Evolutionary conservation across 2,113 vertebrate species (phyloP).

Genomic region (Atherinomorus stipes): DNA sequence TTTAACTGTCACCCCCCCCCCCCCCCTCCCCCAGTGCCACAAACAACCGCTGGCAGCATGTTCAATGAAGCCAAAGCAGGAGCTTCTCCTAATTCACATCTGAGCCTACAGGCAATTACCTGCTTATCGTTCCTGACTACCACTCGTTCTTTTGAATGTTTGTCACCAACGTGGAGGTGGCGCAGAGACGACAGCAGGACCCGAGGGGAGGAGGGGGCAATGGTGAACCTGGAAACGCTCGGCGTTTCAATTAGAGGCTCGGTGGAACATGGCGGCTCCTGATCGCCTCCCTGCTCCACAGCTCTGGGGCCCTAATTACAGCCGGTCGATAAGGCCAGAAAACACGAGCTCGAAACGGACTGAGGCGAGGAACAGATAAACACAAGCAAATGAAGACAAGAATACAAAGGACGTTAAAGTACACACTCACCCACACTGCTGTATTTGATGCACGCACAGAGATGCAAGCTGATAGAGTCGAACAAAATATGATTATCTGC

Average conservation of each 20-base stretch:
- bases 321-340: constrained; percentile 64
- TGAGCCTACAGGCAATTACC: constrained; percentile 73
- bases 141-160: constrained; percentile 59
- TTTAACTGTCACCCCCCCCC: constrained; percentile 28
- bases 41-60: constrained; percentile 64
- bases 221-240: constrained; percentile 50
- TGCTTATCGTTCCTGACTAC: constrained; percentile 68
- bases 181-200: constrained; percentile 44
- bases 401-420: constrained; percentile 29
- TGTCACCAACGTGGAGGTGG: constrained; percentile 57
- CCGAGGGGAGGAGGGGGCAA: constrained; percentile 16
- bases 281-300: constrained; percentile 57
- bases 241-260: constrained; percentile 76
- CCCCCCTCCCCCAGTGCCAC: constrained; percentile 22
- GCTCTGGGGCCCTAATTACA: constrained; percentile 67
- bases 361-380: constrained; percentile 45
- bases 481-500: constrained; percentile 18
- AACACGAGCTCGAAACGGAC: constrained; percentile 46
- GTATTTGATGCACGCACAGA: neutral
- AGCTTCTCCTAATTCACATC: constrained; percentile 63
- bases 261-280: constrained; percentile 56
- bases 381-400: constrained; percentile 29
- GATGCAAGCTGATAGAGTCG: constrained; percentile 10
- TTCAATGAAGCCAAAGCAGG: constrained; percentile 46
- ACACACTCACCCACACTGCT: neutral